Base-by-base conservation (phyloP, 2,113 vertebrate genomes). In the Neolamprologus devosi region DNA sequence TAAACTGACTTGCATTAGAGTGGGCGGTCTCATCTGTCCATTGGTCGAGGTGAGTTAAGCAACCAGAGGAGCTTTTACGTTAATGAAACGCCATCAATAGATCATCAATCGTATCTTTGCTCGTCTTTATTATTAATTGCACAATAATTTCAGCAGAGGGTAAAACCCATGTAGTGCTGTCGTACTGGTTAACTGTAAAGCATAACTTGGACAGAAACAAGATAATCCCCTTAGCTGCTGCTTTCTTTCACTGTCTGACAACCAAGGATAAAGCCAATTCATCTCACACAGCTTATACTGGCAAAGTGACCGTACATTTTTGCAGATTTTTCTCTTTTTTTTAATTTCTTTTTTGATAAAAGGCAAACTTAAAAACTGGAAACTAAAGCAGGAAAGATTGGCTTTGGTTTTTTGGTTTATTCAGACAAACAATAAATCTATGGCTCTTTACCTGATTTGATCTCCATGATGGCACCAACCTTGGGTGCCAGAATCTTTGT, bases 141-240 rank as follows among this genome's bases (percentile, higher is more conserved):
- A 10, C 17, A 26, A 86, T 78, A 4, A 60, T 47, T 84, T 60
- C 17, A 57, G 3, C 30, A 37, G 12, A 37, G 49, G 9, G 28
- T 30, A n/a, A 54, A 57, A 51, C 14, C 2, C 47, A 26, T 80
- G 65, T 23, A 70, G 7, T 42, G 5, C 68, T 75, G 42, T 68
- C 13, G 6, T 17, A 26, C 60, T 17, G 65, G 60, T 85, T 35
- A 17, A 82, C 37, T 85, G 82, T 85, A 84, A 87, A 89, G 87
- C 37, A 92, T 80, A 90, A 92, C 81, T 92, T 88, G 73, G 80
- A 85, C 68, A 84, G 89, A 92, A 93, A 90, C 85, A 17, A 86
- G 88, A 90, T 93, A 93, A 95, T 94, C 93, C 87, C 83, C 88
- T 93, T 93, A 94, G 87, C 90, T 42, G 86, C 89, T 93, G 93